Percentiles rank a stretch among this genome's conserved stretches.
These are phyloP conservation scores for Oppia nitens DNA, from an alignment of 1,140 invertebrate genomes.

Conservation along the genomic window DNA sequence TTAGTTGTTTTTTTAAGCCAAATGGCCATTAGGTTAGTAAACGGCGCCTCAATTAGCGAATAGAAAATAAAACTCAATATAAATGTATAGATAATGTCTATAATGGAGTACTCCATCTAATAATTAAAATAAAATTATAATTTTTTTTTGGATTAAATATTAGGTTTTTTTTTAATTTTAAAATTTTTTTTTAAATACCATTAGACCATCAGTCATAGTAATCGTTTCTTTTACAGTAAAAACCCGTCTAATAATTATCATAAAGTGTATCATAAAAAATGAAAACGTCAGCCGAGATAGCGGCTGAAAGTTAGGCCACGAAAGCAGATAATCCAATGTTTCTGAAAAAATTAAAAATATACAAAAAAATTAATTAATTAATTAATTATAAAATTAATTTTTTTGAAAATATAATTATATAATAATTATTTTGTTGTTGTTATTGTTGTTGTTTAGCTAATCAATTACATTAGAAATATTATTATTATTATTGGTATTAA, in stretches of 20 bases:
- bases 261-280: constrained; percentile 10
- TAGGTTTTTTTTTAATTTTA: neutral
- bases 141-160: neutral
- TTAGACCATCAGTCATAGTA: constrained; percentile 7
- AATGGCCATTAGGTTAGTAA: constrained; percentile 3
- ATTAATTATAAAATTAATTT: neutral
- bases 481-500: neutral
- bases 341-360: neutral
- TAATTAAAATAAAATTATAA: neutral
- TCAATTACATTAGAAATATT: neutral
- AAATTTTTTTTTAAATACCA: neutral
- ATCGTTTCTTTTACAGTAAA: constrained; percentile 4
- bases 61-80: constrained; percentile 8
- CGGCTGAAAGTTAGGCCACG: neutral
- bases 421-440: neutral
- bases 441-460: neutral
- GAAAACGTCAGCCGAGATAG: constrained; percentile 4
- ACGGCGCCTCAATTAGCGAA: constrained; percentile 4
- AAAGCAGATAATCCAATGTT: neutral
- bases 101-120: constrained; percentile 9
- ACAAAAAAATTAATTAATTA: neutral
- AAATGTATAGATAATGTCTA: constrained; percentile 6
- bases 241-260: constrained; percentile 3
- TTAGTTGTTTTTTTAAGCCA: constrained; percentile 1
- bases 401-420: neutral